Conservation (phyloP, 2,888 invertebrate species). For the Melanophora roralis region DNA sequence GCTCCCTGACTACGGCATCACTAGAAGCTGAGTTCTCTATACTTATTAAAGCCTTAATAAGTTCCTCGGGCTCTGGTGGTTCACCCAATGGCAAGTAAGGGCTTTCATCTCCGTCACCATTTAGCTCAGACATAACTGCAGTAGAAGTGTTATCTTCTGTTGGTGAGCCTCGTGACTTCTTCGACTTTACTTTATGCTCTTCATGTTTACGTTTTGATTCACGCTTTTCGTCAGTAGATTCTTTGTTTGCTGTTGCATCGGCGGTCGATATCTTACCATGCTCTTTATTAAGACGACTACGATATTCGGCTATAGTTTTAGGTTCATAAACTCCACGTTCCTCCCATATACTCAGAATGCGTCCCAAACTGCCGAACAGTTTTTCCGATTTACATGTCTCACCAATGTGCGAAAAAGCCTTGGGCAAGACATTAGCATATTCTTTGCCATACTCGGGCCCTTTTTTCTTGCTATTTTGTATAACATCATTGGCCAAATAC, state of each 20-base stretch:
- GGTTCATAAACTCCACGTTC: slow-evolving; percentile 93
- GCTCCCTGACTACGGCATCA: slow-evolving; percentile 93
- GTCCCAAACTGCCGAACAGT: slow-evolving; percentile 86
- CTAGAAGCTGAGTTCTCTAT: slow-evolving; percentile 97
- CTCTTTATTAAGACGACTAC: slow-evolving; percentile 76
- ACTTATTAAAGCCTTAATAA: slow-evolving; percentile 89
- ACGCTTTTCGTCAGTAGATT: slow-evolving; percentile 37
- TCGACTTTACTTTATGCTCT: slow-evolving; percentile 67
- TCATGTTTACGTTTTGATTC: slow-evolving; percentile 72
- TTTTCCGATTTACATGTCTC: slow-evolving; percentile 86
- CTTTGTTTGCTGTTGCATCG: slow-evolving; percentile 8
- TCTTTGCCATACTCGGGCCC: slow-evolving; percentile 96
- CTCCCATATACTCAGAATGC: slow-evolving; percentile 94
- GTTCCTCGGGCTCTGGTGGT: slow-evolving; percentile 94
- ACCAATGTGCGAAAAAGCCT: slow-evolving; percentile 91
- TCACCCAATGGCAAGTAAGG: slow-evolving; percentile 88
- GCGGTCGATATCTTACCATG: not conserved
- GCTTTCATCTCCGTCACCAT: slow-evolving; percentile 86
- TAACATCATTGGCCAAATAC: slow-evolving; percentile 99
- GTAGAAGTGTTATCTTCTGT: slow-evolving; percentile 66
- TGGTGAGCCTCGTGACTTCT: slow-evolving; percentile 72
- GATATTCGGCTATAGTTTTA: slow-evolving; percentile 87
- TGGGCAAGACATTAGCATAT: slow-evolving; percentile 87
- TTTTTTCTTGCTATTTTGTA: slow-evolving; percentile 98
- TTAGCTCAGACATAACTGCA: slow-evolving; percentile 23